Evolutionary conservation across 1,140 invertebrate genomes (phyloP), one percentile per base, ranked within the genome.

Genomic region (Argopecten irradians): DNA sequence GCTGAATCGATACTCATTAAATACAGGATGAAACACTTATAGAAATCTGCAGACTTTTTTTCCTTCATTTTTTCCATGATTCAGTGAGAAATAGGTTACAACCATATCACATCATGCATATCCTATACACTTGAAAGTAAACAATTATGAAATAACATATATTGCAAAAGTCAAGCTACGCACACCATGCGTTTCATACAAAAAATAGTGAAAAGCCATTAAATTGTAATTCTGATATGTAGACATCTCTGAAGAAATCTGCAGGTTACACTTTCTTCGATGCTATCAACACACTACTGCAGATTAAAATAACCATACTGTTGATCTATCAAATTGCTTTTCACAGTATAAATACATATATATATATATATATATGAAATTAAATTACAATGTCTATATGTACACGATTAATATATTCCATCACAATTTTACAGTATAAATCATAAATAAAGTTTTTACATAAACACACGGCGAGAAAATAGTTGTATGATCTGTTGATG

Each of bases 321-420:
- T 71, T 16, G n/a, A 71, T 71, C 55, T 28, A 71, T 71, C 55
- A 71, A 71, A 71, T 71, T 71, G 55, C 55, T 71, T 71, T 71
- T 71, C 55, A 71, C 55, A 71, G 28, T 71, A 28, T 71, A 5
- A 28, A 28, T 28, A 71, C 22, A 71, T n/a, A 71, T 71, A n/a
- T n/a, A n/a, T n/a, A n/a, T n/a, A n/a, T n/a, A 28, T 71, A 71
- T 46, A 11, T 5, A 71, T 7, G 22, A 71, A 71, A 28, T 71
- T 71, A 71, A 71, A 71, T 28, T 71, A 71, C 55, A 71, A 28
- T 71, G 55, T 28, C 16, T 71, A 71, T 71, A 71, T 71, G 28
- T 71, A 71, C 55, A 71, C 13, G 36, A 71, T 71, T 71, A 71
- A 39, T 28, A 71, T 28, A 71, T 1, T 5, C 28, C 55, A 71